phyloP scores from a whole-genome alignment of 2,113 vertebrate species.

The Rhinopomastus cyanomelas region DNA sequence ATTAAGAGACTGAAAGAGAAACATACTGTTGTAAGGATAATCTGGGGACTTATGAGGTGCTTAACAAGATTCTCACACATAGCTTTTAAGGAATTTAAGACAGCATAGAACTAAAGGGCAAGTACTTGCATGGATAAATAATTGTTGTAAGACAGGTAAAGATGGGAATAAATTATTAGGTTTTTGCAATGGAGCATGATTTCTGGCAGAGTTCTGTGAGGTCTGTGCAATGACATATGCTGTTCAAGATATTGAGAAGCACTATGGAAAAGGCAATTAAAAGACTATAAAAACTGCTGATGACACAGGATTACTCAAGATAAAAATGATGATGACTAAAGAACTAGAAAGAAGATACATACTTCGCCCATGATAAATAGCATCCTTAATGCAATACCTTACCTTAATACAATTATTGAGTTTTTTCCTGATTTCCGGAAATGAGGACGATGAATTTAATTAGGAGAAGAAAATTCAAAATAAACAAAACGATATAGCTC shows the following conservation, averaged over 20 bases:
- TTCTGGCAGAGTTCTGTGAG: background rate
- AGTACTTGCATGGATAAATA: background rate
- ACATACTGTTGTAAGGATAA: background rate
- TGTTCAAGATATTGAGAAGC: background rate
- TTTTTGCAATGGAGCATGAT: background rate
- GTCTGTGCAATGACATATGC: background rate
- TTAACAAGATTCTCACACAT: background rate
- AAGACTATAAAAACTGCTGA: background rate
- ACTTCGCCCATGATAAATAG: background rate
- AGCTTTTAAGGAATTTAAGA: background rate
- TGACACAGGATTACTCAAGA: background rate
- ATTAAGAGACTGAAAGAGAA: background rate
- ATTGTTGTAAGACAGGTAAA: background rate
- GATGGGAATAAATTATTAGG: background rate
- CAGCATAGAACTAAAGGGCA: background rate
- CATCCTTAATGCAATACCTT: too few species aligned
- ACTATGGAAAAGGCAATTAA: background rate
- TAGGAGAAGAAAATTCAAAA: background rate
- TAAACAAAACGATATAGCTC: background rate
- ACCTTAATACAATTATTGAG: too few species aligned
- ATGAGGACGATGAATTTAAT: background rate
- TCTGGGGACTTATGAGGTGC: background rate
- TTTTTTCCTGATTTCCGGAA: too few species aligned
- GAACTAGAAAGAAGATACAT: fast-evolving
- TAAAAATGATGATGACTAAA: background rate